Conservation (phyloP, 2,113 vertebrate genomes). For the Hyaena hyaena region DNA sequence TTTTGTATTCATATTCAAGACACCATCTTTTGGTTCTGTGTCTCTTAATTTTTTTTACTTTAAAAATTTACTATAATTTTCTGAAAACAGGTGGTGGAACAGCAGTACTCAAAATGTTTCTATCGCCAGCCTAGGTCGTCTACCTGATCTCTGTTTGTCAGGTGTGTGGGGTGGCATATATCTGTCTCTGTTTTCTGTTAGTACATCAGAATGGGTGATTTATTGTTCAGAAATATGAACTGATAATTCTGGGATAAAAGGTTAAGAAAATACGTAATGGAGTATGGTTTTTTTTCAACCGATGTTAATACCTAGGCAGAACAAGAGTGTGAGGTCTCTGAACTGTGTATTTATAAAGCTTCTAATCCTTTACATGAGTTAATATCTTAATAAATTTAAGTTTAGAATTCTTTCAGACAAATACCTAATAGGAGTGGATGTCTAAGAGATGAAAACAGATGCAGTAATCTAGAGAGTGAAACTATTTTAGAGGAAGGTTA, state of each 20-base stretch:
- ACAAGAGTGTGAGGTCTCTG: background rate
- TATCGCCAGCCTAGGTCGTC: background rate
- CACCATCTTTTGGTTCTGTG: background rate
- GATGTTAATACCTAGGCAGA: background rate
- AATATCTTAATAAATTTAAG: conserved; percentile 28
- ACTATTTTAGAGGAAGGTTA: background rate
- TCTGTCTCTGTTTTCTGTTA: conserved; percentile 1
- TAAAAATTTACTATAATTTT: conserved; percentile 13
- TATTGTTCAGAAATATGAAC: conserved; percentile 37
- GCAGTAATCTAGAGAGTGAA: background rate
- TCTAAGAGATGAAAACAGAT: background rate
- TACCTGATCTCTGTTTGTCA: background rate
- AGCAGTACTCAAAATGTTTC: background rate
- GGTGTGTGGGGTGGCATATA: background rate
- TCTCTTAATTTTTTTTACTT: conserved; percentile 32
- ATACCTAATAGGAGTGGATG: background rate
- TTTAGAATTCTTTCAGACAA: conserved; percentile 29
- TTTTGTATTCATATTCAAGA: background rate
- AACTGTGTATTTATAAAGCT: background rate
- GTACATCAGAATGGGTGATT: background rate
- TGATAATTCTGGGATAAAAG: background rate
- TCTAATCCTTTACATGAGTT: conserved; percentile 43
- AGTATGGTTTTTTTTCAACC: background rate
- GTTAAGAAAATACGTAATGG: background rate
- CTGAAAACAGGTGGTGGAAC: background rate